These are phyloP conservation scores for Agrotis puta DNA, from an alignment of 2,888 invertebrate genomes.

Conservation along the genomic window DNA sequence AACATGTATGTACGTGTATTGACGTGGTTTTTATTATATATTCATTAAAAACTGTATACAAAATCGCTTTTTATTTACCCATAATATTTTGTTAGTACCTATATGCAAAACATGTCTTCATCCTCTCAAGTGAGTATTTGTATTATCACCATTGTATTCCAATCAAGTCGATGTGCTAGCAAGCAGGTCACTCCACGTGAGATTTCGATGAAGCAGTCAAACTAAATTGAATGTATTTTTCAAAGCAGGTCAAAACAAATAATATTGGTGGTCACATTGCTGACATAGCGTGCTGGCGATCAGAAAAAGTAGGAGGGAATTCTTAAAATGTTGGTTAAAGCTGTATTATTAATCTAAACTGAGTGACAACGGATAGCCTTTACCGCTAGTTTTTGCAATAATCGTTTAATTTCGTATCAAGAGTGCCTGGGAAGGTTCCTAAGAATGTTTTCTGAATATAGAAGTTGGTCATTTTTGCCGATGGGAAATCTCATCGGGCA, in stretches of 20 bases:
- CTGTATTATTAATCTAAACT: not conserved
- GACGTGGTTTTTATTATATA: conserved; percentile 88
- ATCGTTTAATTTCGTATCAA: not conserved
- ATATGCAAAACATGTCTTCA: not conserved
- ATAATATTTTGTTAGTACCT: not conserved
- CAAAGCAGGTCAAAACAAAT: not conserved
- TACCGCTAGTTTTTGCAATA: not conserved
- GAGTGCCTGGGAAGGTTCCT: not conserved
- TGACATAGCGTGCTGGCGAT: not conserved
- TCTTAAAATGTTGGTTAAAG: too few relatives aligned
- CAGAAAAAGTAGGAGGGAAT: too few relatives aligned
- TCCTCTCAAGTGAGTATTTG: conserved; percentile 6
- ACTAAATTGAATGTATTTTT: not conserved
- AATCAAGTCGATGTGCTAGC: conserved; percentile 15
- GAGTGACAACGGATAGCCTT: not conserved
- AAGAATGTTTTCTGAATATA: not conserved
- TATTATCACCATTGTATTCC: conserved; percentile 14
- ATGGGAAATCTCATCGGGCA: not conserved
- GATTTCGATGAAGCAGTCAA: conserved; percentile 5
- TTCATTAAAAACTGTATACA: conserved; percentile 83
- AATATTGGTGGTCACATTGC: not conserved
- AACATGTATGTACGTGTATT: conserved; percentile 85
- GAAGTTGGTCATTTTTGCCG: not conserved
- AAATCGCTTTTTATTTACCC: conserved; percentile 68
- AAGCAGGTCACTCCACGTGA: conserved; percentile 4